Conservation (phyloP, 2,797 vertebrate genomes). For the Fistularia tabacaria region DNA sequence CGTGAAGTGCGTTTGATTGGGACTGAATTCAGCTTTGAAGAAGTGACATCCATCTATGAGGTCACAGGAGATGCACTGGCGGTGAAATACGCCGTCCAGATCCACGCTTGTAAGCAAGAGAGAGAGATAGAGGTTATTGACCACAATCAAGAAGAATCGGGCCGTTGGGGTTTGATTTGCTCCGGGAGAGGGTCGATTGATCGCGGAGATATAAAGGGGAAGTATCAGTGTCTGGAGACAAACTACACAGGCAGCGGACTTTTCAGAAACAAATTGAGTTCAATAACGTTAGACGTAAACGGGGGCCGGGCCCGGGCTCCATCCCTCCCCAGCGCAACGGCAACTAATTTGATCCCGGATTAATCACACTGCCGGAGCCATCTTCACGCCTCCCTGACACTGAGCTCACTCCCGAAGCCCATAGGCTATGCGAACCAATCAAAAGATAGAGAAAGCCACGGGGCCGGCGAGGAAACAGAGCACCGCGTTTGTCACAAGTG, state of each 20-base stretch:
- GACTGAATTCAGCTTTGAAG: constrained; percentile 77
- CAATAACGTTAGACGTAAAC: constrained; percentile 32
- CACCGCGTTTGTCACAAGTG: constrained; percentile 44
- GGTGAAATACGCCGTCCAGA: constrained; percentile 74
- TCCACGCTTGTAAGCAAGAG: constrained; percentile 68
- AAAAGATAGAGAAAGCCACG: constrained; percentile 35
- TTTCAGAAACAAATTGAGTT: constrained; percentile 34
- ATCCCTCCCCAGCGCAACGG: constrained; percentile 14
- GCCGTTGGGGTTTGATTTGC: constrained; percentile 7
- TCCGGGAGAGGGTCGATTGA: constrained; percentile 23
- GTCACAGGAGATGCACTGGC: constrained; percentile 76
- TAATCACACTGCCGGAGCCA: constrained; percentile 38
- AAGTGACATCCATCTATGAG: constrained; percentile 76
- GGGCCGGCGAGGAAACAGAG: constrained; percentile 34
- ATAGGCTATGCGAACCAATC: constrained; percentile 34
- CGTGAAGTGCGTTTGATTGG: constrained; percentile 74
- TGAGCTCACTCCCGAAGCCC: constrained; percentile 6
- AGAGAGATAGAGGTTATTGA: constrained; percentile 26
- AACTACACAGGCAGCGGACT: constrained; percentile 18
- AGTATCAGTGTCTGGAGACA: constrained; percentile 18
- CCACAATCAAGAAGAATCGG: constrained; percentile 1
- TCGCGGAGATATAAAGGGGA: constrained; percentile 10
- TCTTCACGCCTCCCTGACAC: constrained; percentile 18
- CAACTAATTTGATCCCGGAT: constrained; percentile 31
- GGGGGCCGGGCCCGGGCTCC: constrained; percentile 16